Conservation (phyloP, 2,113 vertebrate genomes). For the Tyto alba region DNA sequence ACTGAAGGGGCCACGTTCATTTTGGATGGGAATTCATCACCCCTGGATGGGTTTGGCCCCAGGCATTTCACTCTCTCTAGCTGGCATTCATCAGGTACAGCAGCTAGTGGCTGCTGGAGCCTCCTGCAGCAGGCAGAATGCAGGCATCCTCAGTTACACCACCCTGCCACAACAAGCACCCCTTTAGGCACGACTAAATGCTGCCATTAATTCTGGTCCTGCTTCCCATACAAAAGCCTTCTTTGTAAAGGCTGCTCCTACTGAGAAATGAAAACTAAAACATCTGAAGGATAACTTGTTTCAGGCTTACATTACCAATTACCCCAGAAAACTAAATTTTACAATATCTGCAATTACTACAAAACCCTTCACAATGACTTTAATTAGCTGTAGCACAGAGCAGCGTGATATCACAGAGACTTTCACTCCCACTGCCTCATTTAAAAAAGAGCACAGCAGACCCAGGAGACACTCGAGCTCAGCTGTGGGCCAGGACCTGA, state of each 20-base stretch:
- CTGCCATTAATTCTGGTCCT: conserved; percentile 24
- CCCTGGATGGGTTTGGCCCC: background rate
- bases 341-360: conserved; percentile 41
- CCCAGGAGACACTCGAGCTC: background rate
- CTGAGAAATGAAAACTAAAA: conserved; percentile 35
- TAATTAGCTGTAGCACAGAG: background rate
- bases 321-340: conserved; percentile 13
- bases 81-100: background rate
- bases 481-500: background rate
- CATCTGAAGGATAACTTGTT: conserved; percentile 30
- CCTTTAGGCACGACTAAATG: background rate
- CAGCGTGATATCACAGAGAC: background rate
- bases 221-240: background rate
- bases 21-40: background rate
- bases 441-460: background rate
- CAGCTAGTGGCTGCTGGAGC: background rate
- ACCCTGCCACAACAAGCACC: background rate
- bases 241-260: conserved; percentile 19
- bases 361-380: background rate
- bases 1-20: background rate
- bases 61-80: background rate
- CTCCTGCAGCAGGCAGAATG: background rate
- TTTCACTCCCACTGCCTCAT: background rate
- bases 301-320: conserved; percentile 34
- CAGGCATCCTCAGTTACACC: background rate